Base-by-base conservation (phyloP, 2,797 vertebrate species). In the Labeo calbasu region DNA sequence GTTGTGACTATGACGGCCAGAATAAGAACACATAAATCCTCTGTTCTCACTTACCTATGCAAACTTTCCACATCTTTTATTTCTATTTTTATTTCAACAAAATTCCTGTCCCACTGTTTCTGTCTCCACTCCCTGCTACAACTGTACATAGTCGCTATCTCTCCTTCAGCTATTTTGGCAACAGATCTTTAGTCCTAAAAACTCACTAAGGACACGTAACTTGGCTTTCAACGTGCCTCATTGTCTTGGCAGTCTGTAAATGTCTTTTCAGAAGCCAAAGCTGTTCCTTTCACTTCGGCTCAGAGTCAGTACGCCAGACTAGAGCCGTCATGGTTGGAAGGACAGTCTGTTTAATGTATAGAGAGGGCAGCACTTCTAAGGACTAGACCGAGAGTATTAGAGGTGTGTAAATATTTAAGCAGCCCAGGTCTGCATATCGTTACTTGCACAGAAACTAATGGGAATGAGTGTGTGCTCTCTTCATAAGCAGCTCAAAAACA, bases 331-430 rank as follows among this genome's bases (percentile, higher is more conserved):
- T 28, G 72, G 53, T 71, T 46, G 40, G 65, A 57, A 12, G 63
- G 46, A 50, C 11, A 14, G 71, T 75, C 82, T 87, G 84, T 83
- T 81, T 61, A 84, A 85, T 77, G 81, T 87, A 79, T 61, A 78
- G 76, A 70, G 61, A 77, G 51, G 46, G 32, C 28, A 23, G 78
- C 61, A 78, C 81, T 84, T 86, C 82, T 76, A 68, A 86, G 76
- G 71, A 68, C 57, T 66, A 70, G 82, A 32, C 66, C 3, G 19
- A 59, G 82, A 81, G 79, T 23, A 87, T 84, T 81, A 87, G 85
- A 12, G 53, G 80, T 71, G 84, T 70, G 66, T 87, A 89, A 89
- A 90, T 89, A 89, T 88, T 87, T 88, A 84, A 85, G 80, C 79
- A 85, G 80, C 55, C 72, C 75, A 71, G 85, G 80, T 88, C 81